Base-by-base conservation (phyloP, 2,888 invertebrate species). In the Seira musarum region DNA sequence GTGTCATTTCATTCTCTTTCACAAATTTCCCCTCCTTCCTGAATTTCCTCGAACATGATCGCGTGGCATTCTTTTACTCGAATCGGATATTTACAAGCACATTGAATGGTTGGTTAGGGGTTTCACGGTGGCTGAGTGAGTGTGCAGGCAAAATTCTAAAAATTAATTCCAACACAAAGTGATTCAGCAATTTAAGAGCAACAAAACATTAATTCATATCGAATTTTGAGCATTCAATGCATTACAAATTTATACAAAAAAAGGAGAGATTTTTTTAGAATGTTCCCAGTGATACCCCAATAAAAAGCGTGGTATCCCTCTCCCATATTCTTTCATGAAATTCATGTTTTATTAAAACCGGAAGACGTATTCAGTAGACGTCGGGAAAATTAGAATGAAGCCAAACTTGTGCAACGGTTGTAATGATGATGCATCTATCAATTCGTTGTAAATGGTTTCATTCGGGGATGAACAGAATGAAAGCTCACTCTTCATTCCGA, bases 111-210 rank as follows among this genome's bases (percentile, higher is more conserved):
- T 53, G 53, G n/a, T 81, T 81, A 81, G 76, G 30, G 80, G 81
- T 76, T 81, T 72, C 76, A 81, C 81, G 81, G 76, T 81, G 81
- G 74, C 72, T 72, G 80, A 74, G 63, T 74, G 80, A 74, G 75
- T 73, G 80, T 80, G 80, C 80, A 30, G 80, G 73, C 69, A 75
- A 30, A 53, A 66, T n/a, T n/a, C n/a, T n/a, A n/a, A n/a, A n/a
- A n/a, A n/a, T n/a, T n/a, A n/a, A n/a, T n/a, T n/a, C n/a, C n/a
- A n/a, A n/a, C n/a, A n/a, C n/a, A n/a, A n/a, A n/a, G n/a, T n/a
- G n/a, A n/a, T n/a, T n/a, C n/a, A n/a, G n/a, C n/a, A n/a, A n/a
- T n/a, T n/a, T n/a, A n/a, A n/a, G n/a, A n/a, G n/a, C n/a, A n/a
- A n/a, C n/a, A n/a, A n/a, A n/a, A n/a, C n/a, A n/a, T n/a, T n/a